Conservation (phyloP, 92 coral and sea anemone genomes). For the Isaurus tuberculatus region DNA sequence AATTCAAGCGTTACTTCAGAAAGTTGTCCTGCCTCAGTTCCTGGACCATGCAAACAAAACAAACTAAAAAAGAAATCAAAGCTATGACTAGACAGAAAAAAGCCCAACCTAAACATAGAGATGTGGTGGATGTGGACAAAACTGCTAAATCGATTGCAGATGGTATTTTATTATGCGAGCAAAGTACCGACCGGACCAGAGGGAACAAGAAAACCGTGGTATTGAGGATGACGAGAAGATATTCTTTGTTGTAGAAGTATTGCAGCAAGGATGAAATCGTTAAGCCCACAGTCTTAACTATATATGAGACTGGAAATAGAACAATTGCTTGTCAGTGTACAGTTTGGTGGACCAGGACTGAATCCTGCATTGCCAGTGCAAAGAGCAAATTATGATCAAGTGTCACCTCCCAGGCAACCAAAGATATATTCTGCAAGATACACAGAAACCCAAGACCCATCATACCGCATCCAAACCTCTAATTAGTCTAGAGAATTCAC, state of each 20-base stretch:
- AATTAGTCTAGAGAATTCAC: constrained; percentile 34
- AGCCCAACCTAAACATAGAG: constrained; percentile 20
- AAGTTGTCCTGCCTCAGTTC: constrained; percentile 28
- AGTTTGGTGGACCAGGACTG: constrained; percentile 21
- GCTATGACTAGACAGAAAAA: constrained; percentile 35
- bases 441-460: constrained; percentile 4
- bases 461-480: constrained; percentile 19
- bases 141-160: constrained; percentile 47
- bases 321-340: constrained; percentile 32
- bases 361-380: constrained; percentile 24
- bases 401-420: constrained; percentile 13
- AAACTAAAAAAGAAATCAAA: constrained; percentile 29
- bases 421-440: not conserved
- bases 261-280: constrained; percentile 26
- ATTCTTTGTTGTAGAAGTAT: constrained; percentile 30
- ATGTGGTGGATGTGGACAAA: constrained; percentile 39
- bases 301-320: constrained; percentile 33
- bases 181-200: too few relatives aligned
- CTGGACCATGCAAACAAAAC: constrained; percentile 12
- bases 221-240: constrained; percentile 41
- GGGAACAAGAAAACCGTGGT: constrained; percentile 5
- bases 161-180: constrained; percentile 11
- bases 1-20: constrained; percentile 28
- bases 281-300: constrained; percentile 19
- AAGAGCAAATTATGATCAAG: constrained; percentile 8